These are phyloP conservation scores for Gymnosoma rotundatum DNA, from an alignment of 2,888 invertebrate genomes.

Conservation along the genomic window DNA sequence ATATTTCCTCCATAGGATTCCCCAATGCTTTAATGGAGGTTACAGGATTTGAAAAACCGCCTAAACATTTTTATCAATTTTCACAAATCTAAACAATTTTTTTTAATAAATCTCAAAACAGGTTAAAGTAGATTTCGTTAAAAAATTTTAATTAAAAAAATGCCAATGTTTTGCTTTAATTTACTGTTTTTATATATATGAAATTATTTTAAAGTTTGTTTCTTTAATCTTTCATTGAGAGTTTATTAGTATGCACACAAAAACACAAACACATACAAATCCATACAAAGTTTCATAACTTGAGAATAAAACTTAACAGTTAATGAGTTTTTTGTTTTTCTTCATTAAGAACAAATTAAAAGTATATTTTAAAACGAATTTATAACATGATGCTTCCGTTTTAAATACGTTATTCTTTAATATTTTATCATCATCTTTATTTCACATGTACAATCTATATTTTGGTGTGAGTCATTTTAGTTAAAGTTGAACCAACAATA, in stretches of 20 bases:
- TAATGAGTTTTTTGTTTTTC: conserved; percentile 32
- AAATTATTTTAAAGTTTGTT: conserved; percentile 18
- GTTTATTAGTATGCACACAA: background rate
- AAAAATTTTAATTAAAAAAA: background rate
- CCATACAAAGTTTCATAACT: background rate
- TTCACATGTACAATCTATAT: background rate
- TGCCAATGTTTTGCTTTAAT: background rate
- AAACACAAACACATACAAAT: background rate
- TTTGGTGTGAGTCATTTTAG: conserved; percentile 37
- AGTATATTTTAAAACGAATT: conserved; percentile 2
- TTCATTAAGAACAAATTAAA: conserved; percentile 10
- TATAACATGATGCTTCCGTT: conserved; percentile 50
- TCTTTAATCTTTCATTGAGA: conserved; percentile 18
- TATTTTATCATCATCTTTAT: conserved; percentile 20
- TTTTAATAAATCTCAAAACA: too few relatives aligned
- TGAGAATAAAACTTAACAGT: conserved; percentile 14
- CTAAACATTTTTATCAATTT: too few relatives aligned
- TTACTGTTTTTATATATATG: background rate
- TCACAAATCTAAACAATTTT: too few relatives aligned
- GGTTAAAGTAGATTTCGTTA: too few relatives aligned
- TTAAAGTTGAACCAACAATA: conserved; percentile 28
- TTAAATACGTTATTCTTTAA: conserved; percentile 30
- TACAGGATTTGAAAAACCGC: too few relatives aligned
- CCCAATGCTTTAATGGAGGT: too few relatives aligned
- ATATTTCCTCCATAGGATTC: too few relatives aligned